phyloP scores from a whole-genome alignment of 1,140 invertebrate species.

The Thereuonema tuberculata region DNA sequence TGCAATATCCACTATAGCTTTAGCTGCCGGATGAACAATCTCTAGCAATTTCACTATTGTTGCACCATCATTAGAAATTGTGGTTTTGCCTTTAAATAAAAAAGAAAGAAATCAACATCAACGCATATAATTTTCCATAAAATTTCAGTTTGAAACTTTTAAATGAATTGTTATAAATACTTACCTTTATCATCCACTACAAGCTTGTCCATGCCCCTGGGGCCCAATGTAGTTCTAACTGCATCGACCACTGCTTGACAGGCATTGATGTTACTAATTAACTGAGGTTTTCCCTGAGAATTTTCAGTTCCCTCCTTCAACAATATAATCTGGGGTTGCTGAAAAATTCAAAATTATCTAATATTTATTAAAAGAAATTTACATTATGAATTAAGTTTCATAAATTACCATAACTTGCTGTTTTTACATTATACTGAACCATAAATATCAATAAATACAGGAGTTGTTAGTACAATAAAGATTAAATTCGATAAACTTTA shows the following conservation, averaged over 20 bases:
- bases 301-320: constrained; percentile 96
- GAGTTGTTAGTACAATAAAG: too few species aligned
- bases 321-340: constrained; percentile 96
- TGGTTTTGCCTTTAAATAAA: constrained; percentile 53
- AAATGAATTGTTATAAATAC: background rate
- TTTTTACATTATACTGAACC: too few species aligned
- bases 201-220: constrained; percentile 98
- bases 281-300: constrained; percentile 87
- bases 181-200: constrained; percentile 68
- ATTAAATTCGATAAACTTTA: too few species aligned
- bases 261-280: constrained; percentile 99
- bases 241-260: constrained; percentile 92
- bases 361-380: background rate
- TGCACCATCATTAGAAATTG: constrained; percentile 98
- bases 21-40: constrained; percentile 94
- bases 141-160: background rate
- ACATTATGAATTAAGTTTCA: too few species aligned
- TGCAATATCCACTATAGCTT: constrained; percentile 95
- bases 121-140: background rate
- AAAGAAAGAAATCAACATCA: background rate
- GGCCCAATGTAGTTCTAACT: constrained; percentile 90
- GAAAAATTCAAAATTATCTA: constrained; percentile 26
- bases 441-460: too few species aligned
- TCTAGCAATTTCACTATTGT: constrained; percentile 97
- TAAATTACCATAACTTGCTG: too few species aligned